These are phyloP conservation scores for Cynopterus sphinx DNA, from an alignment of 2,797 vertebrate species.

Conservation along the genomic window DNA sequence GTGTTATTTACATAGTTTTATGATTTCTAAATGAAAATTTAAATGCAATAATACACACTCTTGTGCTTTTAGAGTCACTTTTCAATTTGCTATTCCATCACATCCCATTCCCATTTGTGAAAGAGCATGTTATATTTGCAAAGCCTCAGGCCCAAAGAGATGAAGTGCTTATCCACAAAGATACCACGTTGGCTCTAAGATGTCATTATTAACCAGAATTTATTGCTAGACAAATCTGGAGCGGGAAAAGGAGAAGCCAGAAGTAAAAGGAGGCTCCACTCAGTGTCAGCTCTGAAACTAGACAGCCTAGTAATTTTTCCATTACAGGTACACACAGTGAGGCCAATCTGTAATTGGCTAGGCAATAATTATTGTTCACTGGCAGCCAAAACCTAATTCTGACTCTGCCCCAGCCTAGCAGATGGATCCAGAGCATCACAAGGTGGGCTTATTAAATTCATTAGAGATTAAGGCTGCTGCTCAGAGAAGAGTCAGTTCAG, in stretches of 20 bases:
- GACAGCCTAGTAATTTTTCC: slow-evolving; percentile 49
- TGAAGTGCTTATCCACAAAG: background rate
- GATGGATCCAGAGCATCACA: background rate
- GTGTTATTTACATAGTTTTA: background rate
- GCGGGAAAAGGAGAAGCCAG: background rate
- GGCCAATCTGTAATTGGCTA: background rate
- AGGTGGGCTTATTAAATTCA: slow-evolving; percentile 45
- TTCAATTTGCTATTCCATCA: background rate
- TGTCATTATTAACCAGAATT: background rate
- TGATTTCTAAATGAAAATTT: slow-evolving; percentile 20
- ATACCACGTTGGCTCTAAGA: background rate
- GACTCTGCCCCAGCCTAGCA: slow-evolving; percentile 9
- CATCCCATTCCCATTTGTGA: background rate
- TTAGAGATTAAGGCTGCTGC: background rate
- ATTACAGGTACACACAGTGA: slow-evolving; percentile 46
- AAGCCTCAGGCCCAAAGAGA: background rate
- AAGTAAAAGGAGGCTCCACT: background rate
- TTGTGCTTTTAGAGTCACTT: background rate
- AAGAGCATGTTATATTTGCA: background rate
- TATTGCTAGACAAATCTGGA: background rate
- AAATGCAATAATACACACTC: background rate
- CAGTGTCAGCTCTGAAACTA: background rate
- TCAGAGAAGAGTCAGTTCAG: background rate
- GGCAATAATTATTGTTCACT: slow-evolving; percentile 19
- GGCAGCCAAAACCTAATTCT: slow-evolving; percentile 37